Evolutionary conservation across 2,797 vertebrate species (phyloP), one percentile per base, ranked within the genome.

Genomic region (Lemur catta): DNA sequence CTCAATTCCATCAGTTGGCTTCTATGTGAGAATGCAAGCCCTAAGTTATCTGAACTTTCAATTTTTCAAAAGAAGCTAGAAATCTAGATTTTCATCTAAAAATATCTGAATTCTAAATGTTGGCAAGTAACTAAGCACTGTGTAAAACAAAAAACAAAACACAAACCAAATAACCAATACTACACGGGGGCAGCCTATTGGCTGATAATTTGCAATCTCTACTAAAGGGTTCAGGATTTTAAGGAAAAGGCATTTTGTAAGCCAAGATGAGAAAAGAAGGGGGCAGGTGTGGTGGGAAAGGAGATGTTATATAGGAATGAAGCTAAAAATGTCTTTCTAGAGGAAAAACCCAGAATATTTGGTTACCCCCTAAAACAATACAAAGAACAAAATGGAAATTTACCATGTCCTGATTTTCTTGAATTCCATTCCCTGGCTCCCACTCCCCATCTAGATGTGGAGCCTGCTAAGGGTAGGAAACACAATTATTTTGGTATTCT

Each of bases 71-170:
- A 88, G 41, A 65, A 61, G 41, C 48, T 26, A 87, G 74, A 92
- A 80, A 86, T 79, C 35, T n/a, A 89, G n/a, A 87, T 69, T 86
- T 79, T 88, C 48, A 82, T 63, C 63, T 69, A n/a, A 89, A 89
- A 95, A 88, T 61, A 89, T 15, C 35, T 94, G 26, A 81, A 95
- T 91, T 84, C 46, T 86, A 89, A 82, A 94, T 84, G 52, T 46
- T 87, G 84, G 35, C 22, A 96, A 96, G 33, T 74, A 22, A 84
- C 84, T 86, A 84, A 26, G 30, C 17, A 71, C 38, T 82, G 48
- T 26, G 6, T 67, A 82, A 97, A 91, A 89, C 33, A 92, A 50
- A 74, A 72, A 90, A 74, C 33, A 93, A 89, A 93, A 46, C 33
- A 79, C 61, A 96, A 88, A 88, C 52, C 52, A 93, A 93, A 89